These are phyloP conservation scores for Armadillidium nasatum DNA, from an alignment of 1,140 invertebrate species.

Conservation along the genomic window DNA sequence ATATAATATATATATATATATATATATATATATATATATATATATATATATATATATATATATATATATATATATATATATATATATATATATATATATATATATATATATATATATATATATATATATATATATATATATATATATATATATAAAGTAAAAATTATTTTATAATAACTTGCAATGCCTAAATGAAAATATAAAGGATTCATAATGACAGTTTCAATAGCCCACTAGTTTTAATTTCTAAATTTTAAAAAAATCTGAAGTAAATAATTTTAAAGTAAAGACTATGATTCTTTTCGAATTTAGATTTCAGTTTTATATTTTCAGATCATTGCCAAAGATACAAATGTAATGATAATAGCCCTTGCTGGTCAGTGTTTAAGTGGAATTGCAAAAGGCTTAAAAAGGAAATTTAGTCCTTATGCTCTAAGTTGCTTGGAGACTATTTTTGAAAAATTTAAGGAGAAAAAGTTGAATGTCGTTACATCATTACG, in stretches of 20 bases:
- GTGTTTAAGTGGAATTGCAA: conserved; percentile 74
- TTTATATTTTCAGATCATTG: conserved; percentile 58
- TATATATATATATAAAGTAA: conserved; percentile 6
- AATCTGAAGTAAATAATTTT: no score
- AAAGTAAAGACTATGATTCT: no score
- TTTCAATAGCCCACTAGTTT: no score
- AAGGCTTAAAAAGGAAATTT: conserved; percentile 83
- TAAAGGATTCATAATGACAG: no score
- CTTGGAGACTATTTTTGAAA: conserved; percentile 77
- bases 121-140: conserved; percentile 18
- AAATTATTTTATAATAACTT: no score
- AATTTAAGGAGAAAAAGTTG: conserved; percentile 96
- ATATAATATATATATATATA: no score
- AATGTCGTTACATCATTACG: conserved; percentile 78
- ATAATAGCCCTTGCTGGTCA: conserved; percentile 82
- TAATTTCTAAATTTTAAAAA: no score
- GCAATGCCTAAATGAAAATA: no score
- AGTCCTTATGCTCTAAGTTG: conserved; percentile 73
- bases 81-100: conserved; percentile 18
- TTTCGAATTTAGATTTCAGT: no score
- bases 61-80: conserved; percentile 19
- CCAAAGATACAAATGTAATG: conserved; percentile 93
- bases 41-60: conserved; percentile 9
- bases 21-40: neutral
- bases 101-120: conserved; percentile 17